Conservation (phyloP, 2,888 invertebrate species). For the Pardosa pseudoannulata region DNA sequence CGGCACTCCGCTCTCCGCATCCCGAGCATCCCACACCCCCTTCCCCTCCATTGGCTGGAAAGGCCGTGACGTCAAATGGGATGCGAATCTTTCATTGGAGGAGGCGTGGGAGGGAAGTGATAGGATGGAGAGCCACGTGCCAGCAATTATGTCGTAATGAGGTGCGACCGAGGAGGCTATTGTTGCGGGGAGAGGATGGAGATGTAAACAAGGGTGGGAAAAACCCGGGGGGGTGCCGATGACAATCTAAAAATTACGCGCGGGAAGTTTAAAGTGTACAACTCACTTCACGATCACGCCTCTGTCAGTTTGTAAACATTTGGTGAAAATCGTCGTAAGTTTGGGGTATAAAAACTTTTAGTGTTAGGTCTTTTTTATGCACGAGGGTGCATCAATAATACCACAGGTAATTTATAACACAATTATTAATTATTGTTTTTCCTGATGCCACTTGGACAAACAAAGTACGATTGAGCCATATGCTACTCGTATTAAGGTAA, state of each 20-base stretch:
- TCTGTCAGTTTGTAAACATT: background rate
- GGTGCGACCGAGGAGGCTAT: constrained; percentile 19
- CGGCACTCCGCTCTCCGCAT: constrained; percentile 11
- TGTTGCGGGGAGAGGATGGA: background rate
- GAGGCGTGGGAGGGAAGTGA: constrained; percentile 15
- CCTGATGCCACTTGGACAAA: too few relatives aligned
- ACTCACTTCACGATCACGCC: background rate
- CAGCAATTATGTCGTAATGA: constrained; percentile 65
- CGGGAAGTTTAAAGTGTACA: background rate
- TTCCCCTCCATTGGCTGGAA: constrained; percentile 22
- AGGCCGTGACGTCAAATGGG: constrained; percentile 25
- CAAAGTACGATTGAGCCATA: too few relatives aligned
- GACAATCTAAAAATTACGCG: background rate
- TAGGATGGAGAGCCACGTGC: constrained; percentile 49
- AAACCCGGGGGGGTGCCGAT: background rate
- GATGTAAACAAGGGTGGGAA: constrained; percentile 15
- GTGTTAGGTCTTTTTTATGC: too few relatives aligned
- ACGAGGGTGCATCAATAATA: too few relatives aligned
- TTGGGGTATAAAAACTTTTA: too few relatives aligned
- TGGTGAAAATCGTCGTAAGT: too few relatives aligned
- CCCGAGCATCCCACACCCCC: constrained; percentile 5
- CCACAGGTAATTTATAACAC: too few relatives aligned
- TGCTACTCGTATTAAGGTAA: too few relatives aligned
- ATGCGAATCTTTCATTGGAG: constrained; percentile 31
- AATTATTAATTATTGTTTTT: too few relatives aligned